These are phyloP conservation scores for Horisme vitalbata DNA, from an alignment of 2,888 invertebrate species.

Conservation along the genomic window DNA sequence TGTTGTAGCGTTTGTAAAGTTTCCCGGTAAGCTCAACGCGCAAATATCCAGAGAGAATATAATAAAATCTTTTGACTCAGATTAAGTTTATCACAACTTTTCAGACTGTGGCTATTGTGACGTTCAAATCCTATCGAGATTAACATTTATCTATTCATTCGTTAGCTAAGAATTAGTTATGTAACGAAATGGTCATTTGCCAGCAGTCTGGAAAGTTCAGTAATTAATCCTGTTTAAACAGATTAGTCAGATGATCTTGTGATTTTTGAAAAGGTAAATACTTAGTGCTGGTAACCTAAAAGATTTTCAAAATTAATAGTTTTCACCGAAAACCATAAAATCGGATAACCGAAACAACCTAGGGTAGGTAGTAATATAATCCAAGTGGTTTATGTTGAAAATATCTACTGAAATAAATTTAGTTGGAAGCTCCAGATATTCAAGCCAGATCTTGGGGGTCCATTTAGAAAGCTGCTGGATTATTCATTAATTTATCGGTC, in stretches of 20 bases:
- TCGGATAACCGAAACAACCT: no score
- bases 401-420: not conserved
- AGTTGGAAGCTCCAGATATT: not conserved
- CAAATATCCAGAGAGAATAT: conserved; percentile 33
- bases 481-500: conserved; percentile 6
- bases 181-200: conserved; percentile 1
- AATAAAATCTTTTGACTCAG: conserved; percentile 44
- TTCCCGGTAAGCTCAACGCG: conserved; percentile 18
- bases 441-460: not conserved
- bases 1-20: conserved; percentile 38
- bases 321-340: no score
- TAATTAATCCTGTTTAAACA: conserved; percentile 5
- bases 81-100: conserved; percentile 45
- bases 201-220: conserved; percentile 2
- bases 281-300: no score
- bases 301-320: no score
- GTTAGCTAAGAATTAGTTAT: conserved; percentile 3
- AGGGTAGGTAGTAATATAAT: no score
- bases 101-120: conserved; percentile 1
- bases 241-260: no score
- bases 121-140: conserved; percentile 4
- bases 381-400: not conserved
- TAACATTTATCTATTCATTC: conserved; percentile 3
- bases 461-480: conserved; percentile 1
- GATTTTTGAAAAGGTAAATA: no score